Base-by-base conservation (phyloP, 2,113 vertebrate species). In the Passer montanus region DNA sequence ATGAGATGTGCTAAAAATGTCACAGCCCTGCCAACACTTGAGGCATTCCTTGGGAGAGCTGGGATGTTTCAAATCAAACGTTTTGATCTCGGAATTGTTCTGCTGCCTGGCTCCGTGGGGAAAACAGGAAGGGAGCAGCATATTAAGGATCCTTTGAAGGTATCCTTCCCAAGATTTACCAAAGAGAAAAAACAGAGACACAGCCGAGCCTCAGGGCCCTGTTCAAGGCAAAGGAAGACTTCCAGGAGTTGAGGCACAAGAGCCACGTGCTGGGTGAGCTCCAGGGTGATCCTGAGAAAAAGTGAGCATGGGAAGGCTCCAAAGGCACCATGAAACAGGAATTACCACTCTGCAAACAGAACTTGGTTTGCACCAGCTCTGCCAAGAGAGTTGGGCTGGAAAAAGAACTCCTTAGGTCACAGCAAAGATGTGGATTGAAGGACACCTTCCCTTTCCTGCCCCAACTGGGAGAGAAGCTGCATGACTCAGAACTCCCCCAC, bases 51-150 rank as follows among this genome's bases (percentile, higher is more conserved):
- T 41, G 56, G 78, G 53, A 87, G 60, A 62, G 46, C 56, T 22
- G 63, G n/a, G 22, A 4, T 39, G 31, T 59, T 15, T 10, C 41
- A 33, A 59, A 87, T 28, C 73, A 28, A 60, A 21, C 1, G 11
- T 87, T 96, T 95, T 95, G 87, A 87, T 95, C 93, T 84, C 0
- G 2, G 66, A 19, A 93, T 84, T 87, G 94, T 93, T 95, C 67
- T 20, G 47, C 84, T 30, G 66, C 37, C 56, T 3, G 6, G 20
- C 49, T 79, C 93, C 7, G 0, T 21, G 70, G 93, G 93, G 89
- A 82, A 50, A 82, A 66, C 0, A 2, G 66, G 77, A 47, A 77
- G 60, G 67, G 9, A 84, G 46, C 31, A 15, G 80, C 72, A 35
- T 1, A 15, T n/a, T 30, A 35, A 75, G 60, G 83, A 85, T 58